These are phyloP conservation scores for Gymnoscelis rufifasciata DNA, from an alignment of 2,888 invertebrate genomes.

Conservation along the genomic window DNA sequence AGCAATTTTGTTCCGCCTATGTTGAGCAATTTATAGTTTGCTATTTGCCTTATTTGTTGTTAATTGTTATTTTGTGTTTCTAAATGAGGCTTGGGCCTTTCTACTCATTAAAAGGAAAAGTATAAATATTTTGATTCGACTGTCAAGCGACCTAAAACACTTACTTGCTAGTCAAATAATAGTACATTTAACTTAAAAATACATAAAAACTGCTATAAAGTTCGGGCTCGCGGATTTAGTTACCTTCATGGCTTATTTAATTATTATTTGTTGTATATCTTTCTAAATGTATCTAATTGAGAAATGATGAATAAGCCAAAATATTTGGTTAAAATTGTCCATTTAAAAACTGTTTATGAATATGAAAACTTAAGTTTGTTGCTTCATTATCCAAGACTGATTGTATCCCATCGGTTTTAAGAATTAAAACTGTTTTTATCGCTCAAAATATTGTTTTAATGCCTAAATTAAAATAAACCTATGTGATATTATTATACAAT, in stretches of 20 bases:
- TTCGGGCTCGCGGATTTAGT: too few relatives aligned
- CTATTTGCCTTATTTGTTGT: conserved; percentile 20
- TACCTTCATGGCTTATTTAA: too few relatives aligned
- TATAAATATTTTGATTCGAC: too few relatives aligned
- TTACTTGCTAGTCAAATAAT: too few relatives aligned
- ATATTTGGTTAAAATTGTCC: conserved; percentile 6
- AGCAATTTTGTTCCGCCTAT: conserved; percentile 27
- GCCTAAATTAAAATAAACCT: neutral
- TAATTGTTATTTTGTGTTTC: conserved; percentile 8
- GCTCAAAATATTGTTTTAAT: conserved; percentile 25
- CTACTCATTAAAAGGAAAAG: too few relatives aligned
- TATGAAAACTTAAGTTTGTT: conserved; percentile 1
- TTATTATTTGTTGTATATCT: too few relatives aligned
- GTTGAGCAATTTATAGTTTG: conserved; percentile 21
- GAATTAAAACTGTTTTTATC: conserved; percentile 29
- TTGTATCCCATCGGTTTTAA: conserved; percentile 24
- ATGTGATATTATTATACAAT: too few relatives aligned
- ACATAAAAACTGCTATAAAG: too few relatives aligned
- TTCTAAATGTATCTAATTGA: too few relatives aligned
- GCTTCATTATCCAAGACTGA: conserved; percentile 28
- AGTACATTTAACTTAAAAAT: too few relatives aligned
- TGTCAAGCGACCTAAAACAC: too few relatives aligned
- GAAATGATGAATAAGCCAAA: too few relatives aligned
- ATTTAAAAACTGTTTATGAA: conserved; percentile 1
- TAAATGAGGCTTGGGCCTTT: neutral